Base-by-base conservation (phyloP, 2,888 invertebrate species). In the Thymelicus acteon region DNA sequence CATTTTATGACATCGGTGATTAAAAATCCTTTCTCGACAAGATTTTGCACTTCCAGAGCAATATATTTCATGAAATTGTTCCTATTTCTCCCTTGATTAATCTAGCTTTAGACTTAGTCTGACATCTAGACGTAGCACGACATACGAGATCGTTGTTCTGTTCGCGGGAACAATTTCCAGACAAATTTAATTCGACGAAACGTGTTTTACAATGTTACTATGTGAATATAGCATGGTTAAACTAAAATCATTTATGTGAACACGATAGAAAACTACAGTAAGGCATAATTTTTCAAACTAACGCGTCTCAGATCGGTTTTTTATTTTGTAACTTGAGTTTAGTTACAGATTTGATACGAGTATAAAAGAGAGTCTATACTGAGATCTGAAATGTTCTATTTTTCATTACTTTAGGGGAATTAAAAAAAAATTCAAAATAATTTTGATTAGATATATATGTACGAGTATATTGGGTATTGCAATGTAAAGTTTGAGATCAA, bases 1-100 rank as follows among this genome's bases (percentile, higher is more conserved):
- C 52, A 19, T 13, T 52, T 52, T 15, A 19, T 19, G 15, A 52
- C 7, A 52, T 49, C 0, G 19, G 19, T 13, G 5, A 7, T 19
- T 19, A 52, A 52, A 52, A 15, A 52, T 52, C 19, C 52, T 15
- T 15, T 52, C 15, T 52, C 13, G 7, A 19, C 2, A 52, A 52
- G 6, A 52, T 52, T 52, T 49, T 52, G 15, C 15, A 7, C 52
- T 52, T 52, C 13, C 8, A 19, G 2, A 15, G 19, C 52, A 7
- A 19, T 19, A 19, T 19, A 7, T 52, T 52, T 52, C 19, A 13
- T 19, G 19, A 19, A 52, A 64, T 64, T 64, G 19, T 65, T 65
- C 52, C 54, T 19, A n/a, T 57, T 63, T 49, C 63, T 62, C 7
- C 31, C 49, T 49, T 63, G 63, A 63, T 63, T 65, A 65, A 57